Evolutionary conservation across 2,888 invertebrate genomes (phyloP), one percentile per base, ranked within the genome.

Genomic region (Muschampia plurimacula): DNA sequence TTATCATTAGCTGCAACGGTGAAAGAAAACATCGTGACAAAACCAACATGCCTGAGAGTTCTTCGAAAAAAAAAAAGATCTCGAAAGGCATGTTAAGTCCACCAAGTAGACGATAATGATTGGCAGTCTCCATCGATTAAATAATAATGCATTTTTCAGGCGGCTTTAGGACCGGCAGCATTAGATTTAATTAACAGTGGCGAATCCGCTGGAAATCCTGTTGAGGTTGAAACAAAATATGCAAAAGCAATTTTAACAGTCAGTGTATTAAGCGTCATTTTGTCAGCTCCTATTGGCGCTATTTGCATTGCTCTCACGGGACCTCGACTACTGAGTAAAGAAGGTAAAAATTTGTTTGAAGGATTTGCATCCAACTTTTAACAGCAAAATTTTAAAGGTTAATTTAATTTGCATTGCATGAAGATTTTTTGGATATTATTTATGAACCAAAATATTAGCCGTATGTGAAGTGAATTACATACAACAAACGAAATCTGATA

Each of bases 261-360:
- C 75, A 96, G 97, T 83, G 96, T 97, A 0, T 89, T 97, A 0
- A 97, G 97, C 22, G 97, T 97, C 15, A 93, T 97, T 13, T 83
- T 97, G 59, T 97, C 97, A 0, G 97, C 97, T 0, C 97, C 97
- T 0, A 86, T 96, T 2, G 97, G 97, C 0, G 97, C 97, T 1
- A 95, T 97, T 72, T 87, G 96, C 44, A 97, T 97, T 65, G 95
- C 96, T 0, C 77, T 97, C 8, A 89, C 96, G 10, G 97, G 97
- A 0, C 96, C 96, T 6, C 95, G 94, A 66, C 88, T 97, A 10
- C 79, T 94, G 4, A 84, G 79, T 32, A 39, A 55, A 32, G 67
- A 72, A 55, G 72, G 72, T 72, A 32, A 66, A 49, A 46, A 57
- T 41, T 57, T 66, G n/a, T 7, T 5, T 46, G n/a, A 49, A n/a